Percentiles rank a stretch among this genome's conserved stretches.
Evolutionary conservation across 2,888 invertebrate species (phyloP).

Genomic region (Drosophila meridionalis): DNA sequence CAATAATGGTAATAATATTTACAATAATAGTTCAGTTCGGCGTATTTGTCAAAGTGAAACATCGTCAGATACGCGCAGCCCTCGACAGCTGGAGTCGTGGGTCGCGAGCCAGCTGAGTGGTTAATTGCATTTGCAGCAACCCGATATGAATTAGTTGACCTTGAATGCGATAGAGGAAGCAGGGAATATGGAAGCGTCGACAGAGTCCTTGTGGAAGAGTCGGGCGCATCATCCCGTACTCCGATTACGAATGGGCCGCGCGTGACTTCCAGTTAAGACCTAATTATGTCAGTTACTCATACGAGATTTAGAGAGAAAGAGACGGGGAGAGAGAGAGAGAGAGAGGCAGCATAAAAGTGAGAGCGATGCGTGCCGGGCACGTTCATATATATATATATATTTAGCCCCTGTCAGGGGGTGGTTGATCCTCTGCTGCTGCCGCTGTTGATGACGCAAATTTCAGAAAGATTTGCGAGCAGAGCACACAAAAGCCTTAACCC

Average conservation of each 20-base stretch:
- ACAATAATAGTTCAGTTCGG: not conserved
- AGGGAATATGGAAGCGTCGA: not conserved
- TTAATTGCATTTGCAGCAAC: slow-evolving; percentile 36
- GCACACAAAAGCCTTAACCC: slow-evolving; percentile 13
- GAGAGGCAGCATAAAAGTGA: slow-evolving; percentile 35
- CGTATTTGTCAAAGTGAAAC: slow-evolving; percentile 5
- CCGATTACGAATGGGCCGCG: slow-evolving; percentile 76
- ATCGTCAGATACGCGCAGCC: not conserved
- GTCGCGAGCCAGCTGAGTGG: slow-evolving; percentile 35
- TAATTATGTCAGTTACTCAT: slow-evolving; percentile 81
- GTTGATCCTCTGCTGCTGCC: slow-evolving; percentile 24
- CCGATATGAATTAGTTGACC: slow-evolving; percentile 30
- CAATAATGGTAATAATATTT: slow-evolving; percentile 9
- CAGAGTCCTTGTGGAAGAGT: slow-evolving; percentile 35
- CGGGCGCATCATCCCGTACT: slow-evolving; percentile 25
- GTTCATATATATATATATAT: slow-evolving; percentile 54
- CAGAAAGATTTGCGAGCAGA: slow-evolving; percentile 68
- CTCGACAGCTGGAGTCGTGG: slow-evolving; percentile 32
- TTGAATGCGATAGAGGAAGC: not conserved
- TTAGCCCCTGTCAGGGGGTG: slow-evolving; percentile 27
- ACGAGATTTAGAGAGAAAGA: slow-evolving; percentile 54
- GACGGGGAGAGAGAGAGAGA: not conserved
- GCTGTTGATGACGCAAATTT: slow-evolving; percentile 77
- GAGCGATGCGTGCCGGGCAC: slow-evolving; percentile 77
- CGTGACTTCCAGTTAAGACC: slow-evolving; percentile 81